phyloP scores from a whole-genome alignment of 2,888 invertebrate species.

The Aphidius colemani region DNA sequence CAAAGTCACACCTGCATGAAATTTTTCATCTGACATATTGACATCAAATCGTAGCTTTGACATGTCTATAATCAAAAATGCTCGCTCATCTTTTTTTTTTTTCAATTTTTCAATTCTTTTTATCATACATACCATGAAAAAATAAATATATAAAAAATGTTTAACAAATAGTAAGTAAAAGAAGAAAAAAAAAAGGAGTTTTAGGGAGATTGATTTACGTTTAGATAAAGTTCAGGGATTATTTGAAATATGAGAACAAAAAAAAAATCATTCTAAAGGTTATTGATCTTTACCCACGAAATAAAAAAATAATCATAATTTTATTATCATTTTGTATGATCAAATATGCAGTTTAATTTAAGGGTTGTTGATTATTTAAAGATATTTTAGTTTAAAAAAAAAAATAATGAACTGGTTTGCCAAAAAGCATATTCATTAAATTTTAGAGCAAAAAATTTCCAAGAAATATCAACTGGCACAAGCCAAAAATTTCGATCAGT shows the following conservation, averaged over 20 bases:
- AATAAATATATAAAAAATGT: too few species aligned
- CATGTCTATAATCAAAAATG: too few species aligned
- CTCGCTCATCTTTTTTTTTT: background rate
- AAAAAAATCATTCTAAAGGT: too few species aligned
- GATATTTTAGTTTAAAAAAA: background rate
- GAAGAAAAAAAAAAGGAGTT: too few species aligned
- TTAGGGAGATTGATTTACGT: too few species aligned
- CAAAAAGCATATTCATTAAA: constrained; percentile 4
- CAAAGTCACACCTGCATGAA: constrained; percentile 17
- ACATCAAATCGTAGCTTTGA: too few species aligned
- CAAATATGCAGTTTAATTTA: background rate
- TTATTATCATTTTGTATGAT: background rate
- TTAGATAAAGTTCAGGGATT: too few species aligned
- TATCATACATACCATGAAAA: background rate
- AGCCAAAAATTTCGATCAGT: constrained; percentile 34
- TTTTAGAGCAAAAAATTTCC: constrained; percentile 29
- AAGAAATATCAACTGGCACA: constrained; percentile 32
- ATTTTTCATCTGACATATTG: background rate
- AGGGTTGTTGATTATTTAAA: background rate
- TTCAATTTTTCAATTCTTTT: background rate
- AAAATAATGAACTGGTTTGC: background rate
- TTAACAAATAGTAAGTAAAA: too few species aligned
- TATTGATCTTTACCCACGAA: too few species aligned
- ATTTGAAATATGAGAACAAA: too few species aligned
- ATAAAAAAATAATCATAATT: too few species aligned